Evolutionary conservation across 2,888 invertebrate genomes (phyloP), one percentile per base, ranked within the genome.

Genomic region (Drosophila buzzatii): DNA sequence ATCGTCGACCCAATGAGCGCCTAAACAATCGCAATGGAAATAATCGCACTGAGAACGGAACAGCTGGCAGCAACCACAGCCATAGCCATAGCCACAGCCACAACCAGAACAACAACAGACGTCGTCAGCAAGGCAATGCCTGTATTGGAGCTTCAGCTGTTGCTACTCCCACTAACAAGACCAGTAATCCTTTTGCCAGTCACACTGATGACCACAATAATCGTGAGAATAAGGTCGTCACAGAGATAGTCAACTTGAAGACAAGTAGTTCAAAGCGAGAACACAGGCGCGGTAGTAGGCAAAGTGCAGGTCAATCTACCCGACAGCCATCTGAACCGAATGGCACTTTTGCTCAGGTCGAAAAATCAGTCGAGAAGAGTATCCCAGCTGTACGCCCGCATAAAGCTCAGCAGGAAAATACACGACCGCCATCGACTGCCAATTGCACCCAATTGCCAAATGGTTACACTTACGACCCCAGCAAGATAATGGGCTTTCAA

Each of bases 401-500:
- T 3, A 78, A 75, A 6, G 53, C 61, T 14, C 80, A 79, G 6
- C 82, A 81, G 93, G 42, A 93, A 7, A 76, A 65, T 41, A 20
- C 58, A 33, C 62, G 72, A 14, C 73, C 78, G 52, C 71, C 84
- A 60, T 73, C 80, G 42, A 83, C 70, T 70, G 70, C 70, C 53
- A 78, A 67, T 68, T 72, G 68, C 76, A 89, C 70, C 53, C 82
- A 81, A 55, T 82, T 82, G 65, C 84, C 91, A 37, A 93, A 93
- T 61, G 93, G 92, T 20, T 92, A 90, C 70, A 89, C 90, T 0
- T 93, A 92, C 73, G 93, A 93, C 85, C 92, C 93, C 14, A 93
- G 91, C 72, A 93, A 93, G 79, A 93, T 93, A 16, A 91, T 93
- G 73, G 93, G 93, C 39, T 93, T 93, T 69, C 93, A 93, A 71